Base-by-base conservation (phyloP, 1,140 invertebrate species). In the Pinna nobilis region DNA sequence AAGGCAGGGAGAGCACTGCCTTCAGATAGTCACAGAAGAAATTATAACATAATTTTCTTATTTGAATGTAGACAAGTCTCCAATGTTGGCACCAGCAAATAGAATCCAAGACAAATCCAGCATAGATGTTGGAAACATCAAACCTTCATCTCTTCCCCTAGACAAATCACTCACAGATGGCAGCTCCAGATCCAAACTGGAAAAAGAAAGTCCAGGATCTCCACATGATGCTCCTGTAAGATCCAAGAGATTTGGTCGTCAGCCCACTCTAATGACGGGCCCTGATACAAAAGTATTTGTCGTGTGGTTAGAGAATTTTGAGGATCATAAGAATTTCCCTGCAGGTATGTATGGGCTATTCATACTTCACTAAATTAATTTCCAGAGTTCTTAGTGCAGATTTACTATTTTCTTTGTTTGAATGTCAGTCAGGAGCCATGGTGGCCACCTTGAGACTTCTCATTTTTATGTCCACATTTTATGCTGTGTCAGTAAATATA, bases 261-360 rank as follows among this genome's bases (percentile, higher is more conserved):
- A 86, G 55, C 78, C 77, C 3, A 71, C 81, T 6, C 41, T 76
- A 25, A 83, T 82, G 77, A 79, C 78, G 53, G 85, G 84, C 25
- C 84, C 83, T n/a, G 90, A 91, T 72, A 89, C 88, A 0, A 97
- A 96, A 90, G 94, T 98, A 44, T 93, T 98, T 84, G 92, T 98
- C 4, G 94, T 98, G 20, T 99, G 97, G 97, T 85, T 98, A 33
- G 97, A 99, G 88, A 97, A 95, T 87, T 95, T 94, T 83, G 97
- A 98, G 88, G 97, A 99, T 90, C 93, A 94, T 88, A 90, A 94
- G 25, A 93, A 94, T 86, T 94, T 98, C 85, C 96, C 97, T n/a
- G 91, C 95, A 39, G 93, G 95, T 95, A 88, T 83, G 87, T 87
- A 18, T 53, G n/a, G n/a, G n/a, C n/a, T n/a, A n/a, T n/a, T n/a